Conservation (phyloP, 2,797 vertebrate species). For the Microchirus variegatus region DNA sequence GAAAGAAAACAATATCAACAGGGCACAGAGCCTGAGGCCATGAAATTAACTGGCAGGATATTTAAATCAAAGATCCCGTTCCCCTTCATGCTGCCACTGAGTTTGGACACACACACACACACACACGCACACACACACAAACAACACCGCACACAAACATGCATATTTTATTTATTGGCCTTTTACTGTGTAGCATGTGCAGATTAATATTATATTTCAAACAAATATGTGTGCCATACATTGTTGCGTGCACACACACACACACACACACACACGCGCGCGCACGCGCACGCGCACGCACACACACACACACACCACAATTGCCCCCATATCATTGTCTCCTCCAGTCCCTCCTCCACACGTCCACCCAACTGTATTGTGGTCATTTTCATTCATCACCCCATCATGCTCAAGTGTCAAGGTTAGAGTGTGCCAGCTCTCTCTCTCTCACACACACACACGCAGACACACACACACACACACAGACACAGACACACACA, state of each 20-base stretch:
- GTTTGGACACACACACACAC: conserved; percentile 30
- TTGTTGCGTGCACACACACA: neutral
- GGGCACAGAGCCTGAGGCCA: conserved; percentile 61
- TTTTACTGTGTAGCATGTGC: neutral
- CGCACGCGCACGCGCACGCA: too few relatives aligned
- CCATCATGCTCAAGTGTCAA: conserved; percentile 70
- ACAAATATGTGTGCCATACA: conserved; percentile 6
- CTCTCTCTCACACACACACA: conserved; percentile 31
- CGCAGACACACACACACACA: conserved; percentile 18
- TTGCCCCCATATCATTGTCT: conserved; percentile 18
- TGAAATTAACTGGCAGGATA: conserved; percentile 70
- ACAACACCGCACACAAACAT: conserved; percentile 10
- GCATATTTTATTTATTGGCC: neutral
- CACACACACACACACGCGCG: neutral
- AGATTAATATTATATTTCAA: neutral
- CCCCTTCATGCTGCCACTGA: conserved; percentile 30
- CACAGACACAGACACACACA: too few relatives aligned
- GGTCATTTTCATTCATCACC: conserved; percentile 71
- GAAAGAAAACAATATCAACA: conserved; percentile 84
- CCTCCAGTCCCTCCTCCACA: neutral
- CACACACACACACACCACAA: neutral
- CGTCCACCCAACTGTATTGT: conserved; percentile 51
- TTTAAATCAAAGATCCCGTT: conserved; percentile 51
- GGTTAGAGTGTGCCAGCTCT: conserved; percentile 71
- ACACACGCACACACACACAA: neutral